Evolutionary conservation across 2,113 vertebrate genomes (phyloP), one percentile per base, ranked within the genome.

Genomic region (Ornithorhynchus anatinus): DNA sequence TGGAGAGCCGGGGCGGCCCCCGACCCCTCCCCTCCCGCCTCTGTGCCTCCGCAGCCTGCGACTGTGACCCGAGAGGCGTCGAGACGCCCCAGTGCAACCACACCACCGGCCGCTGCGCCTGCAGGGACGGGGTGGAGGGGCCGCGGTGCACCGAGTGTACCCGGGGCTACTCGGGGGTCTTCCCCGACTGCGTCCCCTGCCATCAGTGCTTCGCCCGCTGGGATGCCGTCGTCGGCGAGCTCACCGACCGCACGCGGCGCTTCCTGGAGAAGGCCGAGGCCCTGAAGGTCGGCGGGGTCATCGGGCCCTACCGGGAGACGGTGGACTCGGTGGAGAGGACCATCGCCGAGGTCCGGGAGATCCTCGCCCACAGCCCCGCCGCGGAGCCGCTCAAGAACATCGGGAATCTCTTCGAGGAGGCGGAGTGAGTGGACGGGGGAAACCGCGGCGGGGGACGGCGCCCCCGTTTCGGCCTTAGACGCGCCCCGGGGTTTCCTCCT

Each of bases 171-270:
- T 95, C 95, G 0, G 98, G 98, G 5, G 84, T 90, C 37, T 99
- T 98, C 76, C 98, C 98, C 0, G 79, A 95, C 78, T 99, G 98
- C 3, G 45, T 71, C 3, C 96, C 93, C 0, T 99, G 98, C 86
- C 98, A 99, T 82, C 92, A 96, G 85, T 99, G 98, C 89, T 99
- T 99, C 1, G 84, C 94, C 1, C 92, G 97, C 22, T 99, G 98
- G 98, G 96, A 99, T 0, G 27, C 85, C 16, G 84, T 95, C 58
- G 78, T 99, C 1, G 74, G 93, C 0, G 95, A 97, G 77, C 74
- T 99, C 79, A 92, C 95, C 72, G 98, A 96, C 50, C 95, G 89
- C 87, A 99, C 97, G 12, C 95, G 96, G 82, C 92, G 89, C 44
- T 94, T 99, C 44, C 89, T 97, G 72, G 94, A 96, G 66, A 96